Base-by-base conservation (phyloP, 1,140 invertebrate genomes). In the Leguminivora glycinivorella region DNA sequence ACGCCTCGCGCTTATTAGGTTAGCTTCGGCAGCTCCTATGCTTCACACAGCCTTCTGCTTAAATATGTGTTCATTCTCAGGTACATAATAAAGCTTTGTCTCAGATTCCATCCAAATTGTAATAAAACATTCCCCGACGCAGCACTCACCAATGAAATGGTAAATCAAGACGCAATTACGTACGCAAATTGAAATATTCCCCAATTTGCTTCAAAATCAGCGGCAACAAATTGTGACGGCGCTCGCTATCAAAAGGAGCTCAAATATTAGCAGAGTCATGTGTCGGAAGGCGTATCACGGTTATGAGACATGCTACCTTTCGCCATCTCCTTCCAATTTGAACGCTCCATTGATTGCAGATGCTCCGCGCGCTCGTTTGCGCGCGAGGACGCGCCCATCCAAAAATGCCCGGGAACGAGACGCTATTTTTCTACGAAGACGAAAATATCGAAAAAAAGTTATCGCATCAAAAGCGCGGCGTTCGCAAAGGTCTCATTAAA, bases 361-460 rank as follows among this genome's bases (percentile, higher is more conserved):
- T 85, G 82, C 83, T 80, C 77, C 74, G 75, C 80, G 77, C 76
- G 75, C 70, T 83, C 78, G 78, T 82, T 69, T 66, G 60, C 73
- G 80, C 71, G 76, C 1, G 74, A 85, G 69, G 82, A 74, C 84
- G 85, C 67, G 67, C 67, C 12, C 31, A 58, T 69, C 83, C 76
- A 58, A 63, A 63, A 66, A 52, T 26, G 5, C 5, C 34, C 12
- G 67, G 66, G 77, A 69, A 80, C 34, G 85, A 67, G 63, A 70
- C 70, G 52, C 5, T 83, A 87, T 87, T 87, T 86, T 87, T 79
- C 82, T 77, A 84, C 71, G 68, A 75, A 63, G 81, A 85, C 78
- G 83, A 89, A 88, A 88, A 87, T 88, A 89, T 87, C 82, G 83
- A 88, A 88, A 90, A 90, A 88, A 89, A 89, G 83, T 88, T 89